A percentile compares a stretch with the other conserved stretches of the same genome.
These are phyloP conservation scores for Epistrophe grossulariae DNA, from an alignment of 2,888 invertebrate species.

Conservation along the genomic window DNA sequence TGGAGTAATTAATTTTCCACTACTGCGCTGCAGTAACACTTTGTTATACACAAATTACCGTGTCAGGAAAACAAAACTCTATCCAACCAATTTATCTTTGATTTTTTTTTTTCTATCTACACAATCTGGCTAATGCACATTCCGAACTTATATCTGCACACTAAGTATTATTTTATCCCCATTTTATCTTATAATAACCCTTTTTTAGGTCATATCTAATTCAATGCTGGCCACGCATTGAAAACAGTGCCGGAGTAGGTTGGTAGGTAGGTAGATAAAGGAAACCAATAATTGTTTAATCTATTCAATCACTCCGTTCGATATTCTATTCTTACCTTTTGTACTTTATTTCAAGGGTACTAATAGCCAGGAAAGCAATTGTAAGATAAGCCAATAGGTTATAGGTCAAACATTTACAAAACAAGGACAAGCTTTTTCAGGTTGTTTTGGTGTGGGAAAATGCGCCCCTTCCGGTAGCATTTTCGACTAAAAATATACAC, in stretches of 20 bases:
- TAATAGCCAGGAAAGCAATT: too few species aligned
- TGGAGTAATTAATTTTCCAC: background rate
- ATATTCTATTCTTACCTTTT: too few species aligned
- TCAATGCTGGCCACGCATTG: slow-evolving; percentile 6
- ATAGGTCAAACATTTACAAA: too few species aligned
- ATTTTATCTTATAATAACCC: slow-evolving; percentile 20
- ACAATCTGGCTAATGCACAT: slow-evolving; percentile 10
- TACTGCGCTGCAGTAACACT: background rate
- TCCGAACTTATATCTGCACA: slow-evolving; percentile 7
- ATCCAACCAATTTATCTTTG: slow-evolving; percentile 8
- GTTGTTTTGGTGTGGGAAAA: too few species aligned
- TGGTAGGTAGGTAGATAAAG: background rate
- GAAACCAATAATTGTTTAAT: too few species aligned
- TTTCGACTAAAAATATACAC: too few species aligned
- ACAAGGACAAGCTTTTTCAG: too few species aligned
- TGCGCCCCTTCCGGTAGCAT: too few species aligned
- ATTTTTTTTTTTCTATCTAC: background rate
- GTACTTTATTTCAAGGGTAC: too few species aligned
- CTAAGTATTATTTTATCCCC: slow-evolving; percentile 13
- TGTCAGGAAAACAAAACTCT: background rate
- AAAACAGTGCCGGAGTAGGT: background rate
- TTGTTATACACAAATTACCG: slow-evolving; percentile 15
- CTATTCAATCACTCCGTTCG: too few species aligned
- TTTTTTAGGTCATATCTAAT: slow-evolving; percentile 31
- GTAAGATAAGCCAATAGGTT: too few species aligned